Evolutionary conservation across 2,888 invertebrate genomes (phyloP), one percentile per base, ranked within the genome.

Genomic region (Busseola fusca): DNA sequence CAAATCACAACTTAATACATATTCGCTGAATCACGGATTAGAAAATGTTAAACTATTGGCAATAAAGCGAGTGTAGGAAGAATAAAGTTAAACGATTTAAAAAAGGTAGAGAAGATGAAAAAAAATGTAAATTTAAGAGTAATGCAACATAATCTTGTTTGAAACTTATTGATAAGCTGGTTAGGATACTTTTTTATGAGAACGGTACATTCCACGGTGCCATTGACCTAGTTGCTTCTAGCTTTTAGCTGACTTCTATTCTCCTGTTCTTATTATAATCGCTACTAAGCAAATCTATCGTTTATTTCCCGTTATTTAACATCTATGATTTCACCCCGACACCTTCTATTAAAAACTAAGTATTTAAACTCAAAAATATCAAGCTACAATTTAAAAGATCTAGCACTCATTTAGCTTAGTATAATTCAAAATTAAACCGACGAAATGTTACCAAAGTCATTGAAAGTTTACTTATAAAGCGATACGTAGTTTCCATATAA

Each of bases 1-100:
- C 94, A 93, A 88, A 93, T 95, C 95, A 95, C 95, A 95, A 95
- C 93, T 95, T 95, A 94, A 93, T 92, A 93, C 86, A 87, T 95
- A 92, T 94, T 94, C 91, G 94, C 92, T 87, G 92, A 87, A 91
- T 94, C 95, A 93, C 91, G 87, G 90, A 88, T 84, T 84, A 88
- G 84, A 88, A 74, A 84, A 87, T 88, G 79, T 84, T 82, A 84
- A 93, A 91, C 79, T 90, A 91, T 93, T 93, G 93, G 94, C 94
- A 94, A 95, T 94, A 94, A 95, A 92, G 83, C 86, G 88, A 88
- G 86, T 63, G 87, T 89, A 90, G 85, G 48, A 81, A 72, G 82
- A 87, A 75, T 87, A 88, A 88, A 85, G 89, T 84, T 86, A 88
- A 88, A 86, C 74, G 82, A 87, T 86, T 88, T 90, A 89, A 87